These are phyloP conservation scores for Diabrotica virgifera DNA, from an alignment of 1,140 invertebrate species.

Conservation along the genomic window DNA sequence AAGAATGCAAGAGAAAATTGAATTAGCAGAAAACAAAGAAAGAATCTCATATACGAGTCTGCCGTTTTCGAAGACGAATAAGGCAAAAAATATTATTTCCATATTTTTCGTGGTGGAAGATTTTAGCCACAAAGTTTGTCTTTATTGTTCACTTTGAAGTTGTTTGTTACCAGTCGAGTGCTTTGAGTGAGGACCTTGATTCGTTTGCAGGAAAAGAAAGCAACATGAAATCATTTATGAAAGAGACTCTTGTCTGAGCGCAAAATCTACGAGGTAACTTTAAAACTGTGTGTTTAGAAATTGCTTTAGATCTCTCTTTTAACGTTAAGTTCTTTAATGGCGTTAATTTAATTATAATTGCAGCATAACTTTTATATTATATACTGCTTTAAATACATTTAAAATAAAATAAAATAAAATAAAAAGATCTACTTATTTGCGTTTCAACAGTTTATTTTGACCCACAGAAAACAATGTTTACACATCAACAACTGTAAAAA, in stretches of 20 bases:
- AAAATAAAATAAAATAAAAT: no score
- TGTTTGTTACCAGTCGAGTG: constrained; percentile 1
- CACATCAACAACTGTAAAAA: no score
- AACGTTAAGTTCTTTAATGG: no score
- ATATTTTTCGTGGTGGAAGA: constrained; percentile 2
- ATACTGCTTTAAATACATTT: no score
- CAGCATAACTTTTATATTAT: no score
- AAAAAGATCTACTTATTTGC: no score
- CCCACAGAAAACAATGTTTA: no score
- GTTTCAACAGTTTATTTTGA: no score
- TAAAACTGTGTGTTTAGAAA: no score
- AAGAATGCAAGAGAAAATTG: constrained; percentile 2
- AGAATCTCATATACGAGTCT: constrained; percentile 2
- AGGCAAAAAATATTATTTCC: constrained; percentile 1
- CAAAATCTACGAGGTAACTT: neutral
- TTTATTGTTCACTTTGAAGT: constrained; percentile 3
- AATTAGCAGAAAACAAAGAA: constrained; percentile 3
- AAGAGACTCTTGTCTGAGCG: neutral
- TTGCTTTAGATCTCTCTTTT: no score
- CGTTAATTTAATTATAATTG: no score
- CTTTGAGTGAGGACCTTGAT: constrained; percentile 1
- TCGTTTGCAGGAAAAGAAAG: neutral
- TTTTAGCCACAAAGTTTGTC: constrained; percentile 2
- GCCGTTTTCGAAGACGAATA: neutral
- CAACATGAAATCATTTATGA: constrained; percentile 1